A percentile compares a stretch with the other conserved stretches of the same genome.
phyloP scores from a whole-genome alignment of 2,888 invertebrate species.

The Drosophila macrospina region DNA sequence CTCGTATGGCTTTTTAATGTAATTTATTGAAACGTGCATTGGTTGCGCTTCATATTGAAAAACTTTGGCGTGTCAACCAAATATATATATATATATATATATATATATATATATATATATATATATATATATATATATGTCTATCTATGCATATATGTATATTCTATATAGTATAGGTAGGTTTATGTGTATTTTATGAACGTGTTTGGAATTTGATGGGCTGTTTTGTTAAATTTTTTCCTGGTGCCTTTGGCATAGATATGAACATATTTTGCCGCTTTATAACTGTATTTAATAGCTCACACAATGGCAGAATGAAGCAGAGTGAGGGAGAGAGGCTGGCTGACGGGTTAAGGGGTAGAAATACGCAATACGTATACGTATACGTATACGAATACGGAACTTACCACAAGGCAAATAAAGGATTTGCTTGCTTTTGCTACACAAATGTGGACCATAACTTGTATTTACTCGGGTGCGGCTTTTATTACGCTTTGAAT shows the following conservation, averaged over 20 bases:
- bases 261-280: constrained; percentile 53
- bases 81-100: constrained; percentile 30
- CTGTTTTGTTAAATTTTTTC: constrained; percentile 27
- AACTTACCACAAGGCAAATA: constrained; percentile 20
- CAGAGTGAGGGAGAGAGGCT: too few relatives aligned
- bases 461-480: constrained; percentile 46
- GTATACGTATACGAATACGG: background rate
- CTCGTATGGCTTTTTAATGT: constrained; percentile 50
- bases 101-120: constrained; percentile 21
- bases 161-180: constrained; percentile 12
- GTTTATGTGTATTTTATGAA: constrained; percentile 53
- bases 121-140: constrained; percentile 34
- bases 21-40: constrained; percentile 69
- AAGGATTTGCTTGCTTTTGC: constrained; percentile 43
- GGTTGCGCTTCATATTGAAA: constrained; percentile 49
- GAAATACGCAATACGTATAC: background rate
- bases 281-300: constrained; percentile 60
- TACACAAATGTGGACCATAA: constrained; percentile 47
- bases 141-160: constrained; percentile 20
- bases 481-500: constrained; percentile 47
- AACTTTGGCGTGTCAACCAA: constrained; percentile 44
- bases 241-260: constrained; percentile 22
- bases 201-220: constrained; percentile 65
- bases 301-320: constrained; percentile 33
- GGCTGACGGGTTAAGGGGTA: too few relatives aligned